Percentiles rank a stretch among this genome's conserved stretches.
Evolutionary conservation across 2,797 vertebrate species (phyloP).

Genomic region (Neosilurus mollespiculum): DNA sequence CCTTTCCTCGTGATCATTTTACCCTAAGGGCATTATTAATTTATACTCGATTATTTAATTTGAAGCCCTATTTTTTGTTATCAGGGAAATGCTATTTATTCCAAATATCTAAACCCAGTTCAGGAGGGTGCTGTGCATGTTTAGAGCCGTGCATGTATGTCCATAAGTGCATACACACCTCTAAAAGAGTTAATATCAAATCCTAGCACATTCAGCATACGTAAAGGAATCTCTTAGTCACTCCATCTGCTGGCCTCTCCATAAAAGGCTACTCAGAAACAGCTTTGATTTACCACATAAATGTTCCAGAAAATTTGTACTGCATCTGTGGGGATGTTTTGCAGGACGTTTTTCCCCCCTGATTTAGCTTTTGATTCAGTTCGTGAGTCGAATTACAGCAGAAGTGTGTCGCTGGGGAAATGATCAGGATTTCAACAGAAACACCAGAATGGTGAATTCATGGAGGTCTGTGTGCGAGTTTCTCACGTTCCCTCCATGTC

Average conservation of each 20-base stretch:
- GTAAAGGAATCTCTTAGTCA: constrained; percentile 34
- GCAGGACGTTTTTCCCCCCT: too few species aligned
- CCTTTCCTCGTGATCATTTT: not conserved
- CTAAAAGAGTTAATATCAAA: constrained; percentile 2
- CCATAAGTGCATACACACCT: not conserved
- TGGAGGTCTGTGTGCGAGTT: not conserved
- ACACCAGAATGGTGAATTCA: not conserved
- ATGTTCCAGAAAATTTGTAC: not conserved
- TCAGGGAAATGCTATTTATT: too few species aligned
- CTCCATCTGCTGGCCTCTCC: constrained; percentile 7
- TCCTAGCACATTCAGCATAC: constrained; percentile 7
- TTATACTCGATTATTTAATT: not conserved
- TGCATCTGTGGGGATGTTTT: not conserved
- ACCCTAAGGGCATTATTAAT: not conserved
- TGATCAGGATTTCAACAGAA: not conserved
- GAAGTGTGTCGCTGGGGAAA: not conserved
- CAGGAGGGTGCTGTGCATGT: too few species aligned
- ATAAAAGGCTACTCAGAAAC: constrained; percentile 2
- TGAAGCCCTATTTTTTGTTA: not conserved
- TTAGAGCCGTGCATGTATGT: not conserved
- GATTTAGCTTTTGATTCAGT: not conserved
- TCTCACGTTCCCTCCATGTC: not conserved
- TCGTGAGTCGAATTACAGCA: not conserved
- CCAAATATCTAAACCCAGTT: not conserved
- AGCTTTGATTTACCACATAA: not conserved